These are phyloP conservation scores for Caenorhabditis remanei DNA, from an alignment of 1,140 invertebrate species.

Conservation along the genomic window DNA sequence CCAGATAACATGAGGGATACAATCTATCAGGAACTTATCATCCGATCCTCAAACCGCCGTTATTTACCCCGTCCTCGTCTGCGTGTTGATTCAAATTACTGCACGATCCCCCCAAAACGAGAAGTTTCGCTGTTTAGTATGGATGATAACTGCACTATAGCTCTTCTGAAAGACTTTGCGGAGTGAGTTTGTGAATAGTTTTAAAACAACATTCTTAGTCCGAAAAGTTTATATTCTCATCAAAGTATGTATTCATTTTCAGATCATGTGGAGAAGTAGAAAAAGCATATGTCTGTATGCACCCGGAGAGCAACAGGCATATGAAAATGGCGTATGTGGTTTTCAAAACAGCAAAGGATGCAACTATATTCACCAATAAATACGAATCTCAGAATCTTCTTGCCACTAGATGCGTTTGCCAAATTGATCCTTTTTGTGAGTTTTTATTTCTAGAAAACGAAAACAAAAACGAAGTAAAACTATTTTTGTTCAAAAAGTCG, in stretches of 20 bases:
- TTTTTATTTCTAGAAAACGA: background rate
- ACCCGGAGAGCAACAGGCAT: conserved; percentile 62
- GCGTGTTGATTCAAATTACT: conserved; percentile 79
- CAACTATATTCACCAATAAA: conserved; percentile 45
- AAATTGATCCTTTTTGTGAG: conserved; percentile 61
- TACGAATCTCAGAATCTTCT: conserved; percentile 56
- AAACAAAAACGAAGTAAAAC: background rate
- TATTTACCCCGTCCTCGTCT: background rate
- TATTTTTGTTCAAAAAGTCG: no score
- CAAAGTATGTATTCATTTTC: conserved; percentile 35
- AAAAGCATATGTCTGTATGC: conserved; percentile 58
- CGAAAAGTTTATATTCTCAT: no score
- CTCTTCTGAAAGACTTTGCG: conserved; percentile 63
- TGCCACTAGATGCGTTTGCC: conserved; percentile 46
- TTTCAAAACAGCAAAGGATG: conserved; percentile 54
- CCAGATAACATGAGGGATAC: background rate
- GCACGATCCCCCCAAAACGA: conserved; percentile 59
- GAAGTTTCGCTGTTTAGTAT: conserved; percentile 66
- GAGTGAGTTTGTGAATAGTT: background rate
- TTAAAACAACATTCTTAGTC: no score
- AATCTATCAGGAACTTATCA: background rate
- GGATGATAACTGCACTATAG: conserved; percentile 68
- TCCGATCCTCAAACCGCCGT: background rate
- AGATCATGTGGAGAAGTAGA: conserved; percentile 52
- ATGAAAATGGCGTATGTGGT: conserved; percentile 67